Percentiles rank a stretch among this genome's conserved stretches.
phyloP scores from a whole-genome alignment of 1,140 invertebrate species.

The Dendrolimus punctatus region DNA sequence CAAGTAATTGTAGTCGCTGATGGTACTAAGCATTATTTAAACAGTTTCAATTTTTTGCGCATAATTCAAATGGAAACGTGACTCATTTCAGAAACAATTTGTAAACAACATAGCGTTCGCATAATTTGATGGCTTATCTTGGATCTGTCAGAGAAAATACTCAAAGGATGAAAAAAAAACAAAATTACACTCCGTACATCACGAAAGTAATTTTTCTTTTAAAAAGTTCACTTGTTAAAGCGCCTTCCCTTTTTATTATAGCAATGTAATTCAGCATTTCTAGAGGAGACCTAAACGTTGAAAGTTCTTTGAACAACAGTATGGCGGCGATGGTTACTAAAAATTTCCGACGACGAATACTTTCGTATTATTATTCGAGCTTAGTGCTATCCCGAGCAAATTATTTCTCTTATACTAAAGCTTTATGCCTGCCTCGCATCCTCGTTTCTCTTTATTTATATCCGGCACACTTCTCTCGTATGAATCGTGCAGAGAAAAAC shows the following conservation, averaged over 20 bases:
- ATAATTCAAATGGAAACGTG: slow-evolving; percentile 30
- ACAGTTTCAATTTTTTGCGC: slow-evolving; percentile 35
- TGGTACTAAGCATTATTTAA: slow-evolving; percentile 29
- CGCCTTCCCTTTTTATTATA: slow-evolving; percentile 1
- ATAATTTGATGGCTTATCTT: slow-evolving; percentile 51
- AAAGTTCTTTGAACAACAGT: neutral
- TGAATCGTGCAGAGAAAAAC: slow-evolving; percentile 38
- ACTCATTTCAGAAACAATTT: slow-evolving; percentile 45
- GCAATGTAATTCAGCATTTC: slow-evolving; percentile 8
- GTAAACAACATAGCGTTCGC: slow-evolving; percentile 40
- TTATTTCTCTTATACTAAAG: slow-evolving; percentile 15
- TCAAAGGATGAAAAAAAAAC: slow-evolving; percentile 27
- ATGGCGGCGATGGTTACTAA: slow-evolving; percentile 5
- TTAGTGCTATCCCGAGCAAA: slow-evolving; percentile 8
- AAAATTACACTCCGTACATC: slow-evolving; percentile 28
- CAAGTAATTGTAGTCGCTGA: too few relatives aligned
- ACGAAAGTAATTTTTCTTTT: slow-evolving; percentile 20
- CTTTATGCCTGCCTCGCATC: slow-evolving; percentile 20
- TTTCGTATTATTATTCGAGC: slow-evolving; percentile 7
- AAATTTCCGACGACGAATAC: slow-evolving; percentile 6
- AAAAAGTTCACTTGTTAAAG: slow-evolving; percentile 14
- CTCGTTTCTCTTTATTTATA: slow-evolving; percentile 25
- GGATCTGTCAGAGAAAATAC: slow-evolving; percentile 28
- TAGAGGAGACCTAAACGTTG: neutral
- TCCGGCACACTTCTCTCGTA: slow-evolving; percentile 26